phyloP scores from a whole-genome alignment of 2,797 vertebrate genomes.

The Enteromius mattozi region DNA sequence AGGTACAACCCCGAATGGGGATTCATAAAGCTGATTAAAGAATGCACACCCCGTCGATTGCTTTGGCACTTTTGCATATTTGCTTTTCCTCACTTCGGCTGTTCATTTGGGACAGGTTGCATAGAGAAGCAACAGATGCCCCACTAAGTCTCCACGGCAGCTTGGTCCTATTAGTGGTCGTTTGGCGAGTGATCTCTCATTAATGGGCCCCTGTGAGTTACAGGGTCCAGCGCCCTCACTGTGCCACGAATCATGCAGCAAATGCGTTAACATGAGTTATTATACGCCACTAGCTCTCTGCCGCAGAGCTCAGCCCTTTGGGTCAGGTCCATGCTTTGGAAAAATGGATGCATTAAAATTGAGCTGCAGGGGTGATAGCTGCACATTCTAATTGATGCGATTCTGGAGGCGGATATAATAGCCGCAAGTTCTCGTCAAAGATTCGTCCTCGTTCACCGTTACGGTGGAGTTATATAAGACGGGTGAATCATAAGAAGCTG shows the following conservation, averaged over 20 bases:
- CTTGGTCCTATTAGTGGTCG: conserved; percentile 57
- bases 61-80: conserved; percentile 40
- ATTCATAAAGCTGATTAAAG: conserved; percentile 44
- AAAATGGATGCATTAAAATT: conserved; percentile 62
- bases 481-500: conserved; percentile 51
- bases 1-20: conserved; percentile 19
- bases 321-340: conserved; percentile 56
- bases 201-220: conserved; percentile 65
- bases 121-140: conserved; percentile 58
- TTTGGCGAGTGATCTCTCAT: conserved; percentile 58
- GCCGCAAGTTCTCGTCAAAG: conserved; percentile 39
- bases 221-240: conserved; percentile 48
- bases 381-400: conserved; percentile 63
- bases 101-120: conserved; percentile 46
- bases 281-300: conserved; percentile 22
- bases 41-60: conserved; percentile 36
- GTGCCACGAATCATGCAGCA: conserved; percentile 51
- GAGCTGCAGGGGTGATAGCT: conserved; percentile 62
- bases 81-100: conserved; percentile 34
- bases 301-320: conserved; percentile 40
- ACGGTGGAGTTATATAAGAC: conserved; percentile 47
- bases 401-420: conserved; percentile 47
- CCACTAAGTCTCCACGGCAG: conserved; percentile 38
- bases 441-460: conserved; percentile 40
- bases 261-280: conserved; percentile 62